Conservation (phyloP, 92 coral and sea anemone species). For the Epizoanthus ramosus region DNA sequence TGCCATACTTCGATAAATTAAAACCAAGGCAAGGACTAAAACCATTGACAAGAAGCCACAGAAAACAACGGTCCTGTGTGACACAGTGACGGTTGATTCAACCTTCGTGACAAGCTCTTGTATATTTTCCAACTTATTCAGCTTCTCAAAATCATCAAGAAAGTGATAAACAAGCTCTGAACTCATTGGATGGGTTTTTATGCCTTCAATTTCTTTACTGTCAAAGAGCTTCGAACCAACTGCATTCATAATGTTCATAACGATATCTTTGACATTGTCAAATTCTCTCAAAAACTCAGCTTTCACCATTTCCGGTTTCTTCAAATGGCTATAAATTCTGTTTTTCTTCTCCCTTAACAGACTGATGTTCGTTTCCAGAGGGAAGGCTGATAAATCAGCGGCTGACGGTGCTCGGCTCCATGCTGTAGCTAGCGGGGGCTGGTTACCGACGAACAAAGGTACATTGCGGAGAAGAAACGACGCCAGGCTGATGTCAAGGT, state of each 20-base stretch:
- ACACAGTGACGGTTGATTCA: background rate
- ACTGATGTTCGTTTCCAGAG: slow-evolving; percentile 26
- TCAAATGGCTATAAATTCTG: background rate
- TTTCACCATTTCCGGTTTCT: slow-evolving; percentile 14
- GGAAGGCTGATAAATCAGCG: background rate
- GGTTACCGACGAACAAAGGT: slow-evolving; percentile 26
- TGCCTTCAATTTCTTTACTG: slow-evolving; percentile 6
- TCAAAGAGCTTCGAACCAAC: slow-evolving; percentile 8
- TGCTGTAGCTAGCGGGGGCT: background rate
- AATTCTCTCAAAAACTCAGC: slow-evolving; percentile 11
- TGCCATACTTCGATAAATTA: background rate
- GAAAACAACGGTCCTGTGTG: background rate
- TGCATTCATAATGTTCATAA: background rate
- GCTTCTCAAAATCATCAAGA: slow-evolving; percentile 22
- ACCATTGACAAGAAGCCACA: background rate
- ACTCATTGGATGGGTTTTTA: slow-evolving; percentile 27
- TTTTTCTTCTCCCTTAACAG: slow-evolving; percentile 22
- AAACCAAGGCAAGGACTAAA: background rate
- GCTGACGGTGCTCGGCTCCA: background rate
- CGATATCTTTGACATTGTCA: background rate
- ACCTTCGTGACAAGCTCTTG: background rate
- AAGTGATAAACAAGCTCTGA: slow-evolving; percentile 16
- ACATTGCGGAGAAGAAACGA: slow-evolving; percentile 29
- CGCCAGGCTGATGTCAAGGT: slow-evolving; percentile 19
- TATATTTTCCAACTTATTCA: slow-evolving; percentile 19